Percentiles rank a stretch among this genome's conserved stretches.
Evolutionary conservation across 2,113 vertebrate genomes (phyloP).

Genomic region (Odocoileus hemionus): DNA sequence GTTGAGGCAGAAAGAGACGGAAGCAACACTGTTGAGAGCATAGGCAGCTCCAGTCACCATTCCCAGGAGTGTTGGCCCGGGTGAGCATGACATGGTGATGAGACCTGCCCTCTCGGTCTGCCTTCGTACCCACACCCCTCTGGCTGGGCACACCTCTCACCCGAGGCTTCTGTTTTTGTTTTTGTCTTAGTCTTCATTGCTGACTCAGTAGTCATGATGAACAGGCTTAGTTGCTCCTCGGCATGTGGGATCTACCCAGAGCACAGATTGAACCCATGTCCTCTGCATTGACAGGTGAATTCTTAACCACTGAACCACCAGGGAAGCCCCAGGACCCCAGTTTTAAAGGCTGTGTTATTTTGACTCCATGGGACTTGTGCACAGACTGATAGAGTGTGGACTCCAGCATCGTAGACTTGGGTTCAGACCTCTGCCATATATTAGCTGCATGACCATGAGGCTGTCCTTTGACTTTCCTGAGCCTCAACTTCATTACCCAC

Average conservation of each 20-base stretch:
- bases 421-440: background rate
- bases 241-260: background rate
- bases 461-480: background rate
- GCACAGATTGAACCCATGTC: background rate
- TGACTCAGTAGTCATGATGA: background rate
- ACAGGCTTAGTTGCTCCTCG: background rate
- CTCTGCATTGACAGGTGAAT: background rate
- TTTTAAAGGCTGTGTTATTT: background rate
- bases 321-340: background rate
- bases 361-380: background rate
- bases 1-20: background rate
- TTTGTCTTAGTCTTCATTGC: background rate
- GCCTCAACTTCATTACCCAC: background rate
- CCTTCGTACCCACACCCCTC: background rate
- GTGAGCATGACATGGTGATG: rapidly evolving
- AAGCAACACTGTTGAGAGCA: background rate
- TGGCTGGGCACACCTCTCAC: too few species aligned
- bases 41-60: background rate
- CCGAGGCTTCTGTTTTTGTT: background rate
- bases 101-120: background rate
- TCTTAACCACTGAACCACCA: background rate
- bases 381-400: background rate
- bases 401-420: background rate
- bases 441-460: background rate
- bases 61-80: background rate